Evolutionary conservation across 2,888 invertebrate species (phyloP).

Genomic region (Tolmerus cingulatus): DNA sequence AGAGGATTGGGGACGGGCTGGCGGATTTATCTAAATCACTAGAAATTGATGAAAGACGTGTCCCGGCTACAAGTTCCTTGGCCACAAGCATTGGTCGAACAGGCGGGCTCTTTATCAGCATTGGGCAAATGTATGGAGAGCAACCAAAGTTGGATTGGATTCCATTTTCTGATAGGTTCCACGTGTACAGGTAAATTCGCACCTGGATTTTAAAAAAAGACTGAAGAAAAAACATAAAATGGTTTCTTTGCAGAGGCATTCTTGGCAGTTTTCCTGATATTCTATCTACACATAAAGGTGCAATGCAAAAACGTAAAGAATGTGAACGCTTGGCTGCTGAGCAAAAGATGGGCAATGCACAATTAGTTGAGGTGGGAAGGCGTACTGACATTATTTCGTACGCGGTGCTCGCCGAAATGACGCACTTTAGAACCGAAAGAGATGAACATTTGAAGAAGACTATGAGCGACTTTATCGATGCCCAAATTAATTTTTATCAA

Average conservation of each 20-base stretch:
- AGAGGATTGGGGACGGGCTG: conserved; percentile 88
- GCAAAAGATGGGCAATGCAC: conserved; percentile 82
- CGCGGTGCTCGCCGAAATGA: conserved; percentile 91
- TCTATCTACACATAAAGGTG: conserved; percentile 86
- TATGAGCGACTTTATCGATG: conserved; percentile 84
- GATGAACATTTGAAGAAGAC: conserved; percentile 84
- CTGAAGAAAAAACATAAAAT: not conserved
- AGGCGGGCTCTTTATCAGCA: conserved; percentile 87
- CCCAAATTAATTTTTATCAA: conserved; percentile 93
- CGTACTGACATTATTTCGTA: conserved; percentile 93
- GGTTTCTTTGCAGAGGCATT: conserved; percentile 71
- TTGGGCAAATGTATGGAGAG: conserved; percentile 88
- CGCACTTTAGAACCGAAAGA: conserved; percentile 89
- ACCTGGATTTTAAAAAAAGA: not conserved
- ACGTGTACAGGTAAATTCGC: conserved; percentile 75
- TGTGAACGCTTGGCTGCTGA: conserved; percentile 82
- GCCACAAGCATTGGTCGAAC: conserved; percentile 85
- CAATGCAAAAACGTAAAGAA: conserved; percentile 88
- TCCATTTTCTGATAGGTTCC: conserved; percentile 87
- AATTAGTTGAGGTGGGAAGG: conserved; percentile 80
- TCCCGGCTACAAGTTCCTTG: conserved; percentile 71
- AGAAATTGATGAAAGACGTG: conserved; percentile 76
- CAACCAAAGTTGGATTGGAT: conserved; percentile 92
- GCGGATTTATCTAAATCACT: conserved; percentile 84
- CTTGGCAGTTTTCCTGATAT: conserved; percentile 91